Evolutionary conservation across 2,113 vertebrate genomes (phyloP), one percentile per base, ranked within the genome.

Genomic region (Phodopus roborovskii): DNA sequence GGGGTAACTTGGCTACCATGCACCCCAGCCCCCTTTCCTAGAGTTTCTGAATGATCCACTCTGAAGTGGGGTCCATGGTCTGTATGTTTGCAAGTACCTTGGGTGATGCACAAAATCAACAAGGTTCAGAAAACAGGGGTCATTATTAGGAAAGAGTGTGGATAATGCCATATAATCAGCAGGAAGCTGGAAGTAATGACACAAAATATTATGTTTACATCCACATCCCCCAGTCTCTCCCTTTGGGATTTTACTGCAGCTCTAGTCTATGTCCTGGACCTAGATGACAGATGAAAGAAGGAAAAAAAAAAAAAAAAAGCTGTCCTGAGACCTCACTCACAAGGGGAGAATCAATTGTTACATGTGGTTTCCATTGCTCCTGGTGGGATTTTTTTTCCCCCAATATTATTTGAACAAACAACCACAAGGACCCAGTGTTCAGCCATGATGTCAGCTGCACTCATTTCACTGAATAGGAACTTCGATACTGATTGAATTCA

Each of bases 391-490:
- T 88, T 24, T 88, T 28, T 50, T 11, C 24, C 26, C 26, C 19
- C 1, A 2, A 58, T 87, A 84, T 60, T 92, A 90, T 90, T 92
- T 86, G 79, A 93, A 95, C 66, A 96, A 97, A 93, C 82, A 84
- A 93, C 82, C 81, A 94, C 68, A n/a, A 74, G 90, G 90, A 93
- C 73, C 74, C 79, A 90, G 90, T 56, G 77, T 85, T 90, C 94
- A 94, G 48, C 94, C 94, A 64, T 96, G 92, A 97, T 78, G 91
- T 96, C 74, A 96, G 75, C 91, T 50, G 16, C 15, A 68, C 28
- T 93, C 92, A 56, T 48, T 77, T 87, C 88, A 94, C 90, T 68
- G 53, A 94, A 74, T 68, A 92, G 90, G 85, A 48, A 94, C 82
- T 82, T n/a, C 94, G 92, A 74, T 92, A 94, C 48, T 79, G 73